Evolutionary conservation across 2,113 vertebrate species (phyloP), one percentile per base, ranked within the genome.

Genomic region (Perca schrenkii): DNA sequence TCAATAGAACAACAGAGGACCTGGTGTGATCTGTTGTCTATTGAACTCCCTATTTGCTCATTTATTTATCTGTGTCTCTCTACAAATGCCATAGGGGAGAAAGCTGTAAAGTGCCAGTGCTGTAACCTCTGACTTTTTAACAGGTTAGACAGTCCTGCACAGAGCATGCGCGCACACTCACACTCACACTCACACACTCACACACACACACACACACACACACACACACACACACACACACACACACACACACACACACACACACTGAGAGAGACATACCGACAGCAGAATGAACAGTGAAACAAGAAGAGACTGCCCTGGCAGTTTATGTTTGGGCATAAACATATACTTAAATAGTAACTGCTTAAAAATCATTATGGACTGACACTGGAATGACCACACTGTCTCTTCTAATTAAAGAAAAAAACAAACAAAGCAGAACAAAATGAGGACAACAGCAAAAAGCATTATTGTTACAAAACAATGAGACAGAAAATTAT

Each of bases 61-160:
- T 86, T 58, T 77, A 74, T 79, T 68, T 82, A 74, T 70, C 79
- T 62, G 64, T 8, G 15, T 68, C 67, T 73, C 36, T 71, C 67
- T 52, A 56, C 82, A 89, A 89, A 89, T 87, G 79, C 61, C 80
- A 89, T 81, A 80, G 54, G 1, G 47, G 8, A 56, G 36, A 54
- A 66, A 58, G 54, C 65, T 74, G 49, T 34, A 52, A 60, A 56
- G 70, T 49, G 28, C 17, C 79, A 74, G 36, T 13, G 79, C 79
- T 64, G n/a, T 62, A 85, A 83, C 76, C 83, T 76, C 82, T 76
- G 76, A 21, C 21, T 79, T 74, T 83, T 72, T 47, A 68, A 67
- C 46, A 64, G 77, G 34, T 46, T 4, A 65, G 73, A 74, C 57
- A 43, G 53, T 28, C 36, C 36, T 36, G 66, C 6, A 56, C 49